Evolutionary conservation across 2,113 vertebrate genomes (phyloP).

Genomic region (Pollachius pollachius): DNA sequence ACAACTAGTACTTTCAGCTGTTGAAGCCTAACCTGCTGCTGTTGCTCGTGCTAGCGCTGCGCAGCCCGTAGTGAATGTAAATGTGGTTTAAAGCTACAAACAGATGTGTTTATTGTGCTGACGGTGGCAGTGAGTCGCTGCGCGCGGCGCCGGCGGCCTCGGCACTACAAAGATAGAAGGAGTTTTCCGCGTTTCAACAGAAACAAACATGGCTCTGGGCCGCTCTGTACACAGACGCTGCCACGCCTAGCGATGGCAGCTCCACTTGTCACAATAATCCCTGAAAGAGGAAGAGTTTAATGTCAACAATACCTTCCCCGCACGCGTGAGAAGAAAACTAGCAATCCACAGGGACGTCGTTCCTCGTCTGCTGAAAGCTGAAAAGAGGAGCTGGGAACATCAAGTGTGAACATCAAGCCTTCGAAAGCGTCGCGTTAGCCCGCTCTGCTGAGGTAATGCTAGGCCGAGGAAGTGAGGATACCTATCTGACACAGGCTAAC

Average conservation of each 20-base stretch:
- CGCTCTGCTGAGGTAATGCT: conserved; percentile 23
- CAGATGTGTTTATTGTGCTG: conserved; percentile 49
- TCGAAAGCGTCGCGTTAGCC: conserved; percentile 36
- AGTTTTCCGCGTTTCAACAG: conserved; percentile 66
- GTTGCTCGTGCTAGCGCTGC: too few species aligned
- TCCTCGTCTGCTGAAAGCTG: conserved; percentile 49
- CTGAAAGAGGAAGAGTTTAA: conserved; percentile 80
- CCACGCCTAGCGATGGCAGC: conserved; percentile 77
- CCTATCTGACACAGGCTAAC: too few species aligned
- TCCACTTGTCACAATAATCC: conserved; percentile 79
- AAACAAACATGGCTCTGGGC: conserved; percentile 76
- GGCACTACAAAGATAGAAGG: conserved; percentile 66
- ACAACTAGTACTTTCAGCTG: too few species aligned
- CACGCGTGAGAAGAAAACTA: conserved; percentile 72
- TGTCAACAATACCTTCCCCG: conserved; percentile 79
- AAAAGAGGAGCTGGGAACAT: conserved; percentile 61
- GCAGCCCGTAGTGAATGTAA: too few species aligned
- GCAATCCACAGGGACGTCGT: conserved; percentile 66
- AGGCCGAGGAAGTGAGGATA: conserved; percentile 40
- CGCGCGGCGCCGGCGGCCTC: conserved; percentile 62
- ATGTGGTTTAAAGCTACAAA: conserved; percentile 32
- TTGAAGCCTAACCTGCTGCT: too few species aligned
- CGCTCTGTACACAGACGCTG: conserved; percentile 75
- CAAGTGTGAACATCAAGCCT: conserved; percentile 45
- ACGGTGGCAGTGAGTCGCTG: conserved; percentile 61